Percentiles rank a stretch among this genome's conserved stretches.
phyloP scores from a whole-genome alignment of 2,888 invertebrate genomes.

The Dascillus cervinus region DNA sequence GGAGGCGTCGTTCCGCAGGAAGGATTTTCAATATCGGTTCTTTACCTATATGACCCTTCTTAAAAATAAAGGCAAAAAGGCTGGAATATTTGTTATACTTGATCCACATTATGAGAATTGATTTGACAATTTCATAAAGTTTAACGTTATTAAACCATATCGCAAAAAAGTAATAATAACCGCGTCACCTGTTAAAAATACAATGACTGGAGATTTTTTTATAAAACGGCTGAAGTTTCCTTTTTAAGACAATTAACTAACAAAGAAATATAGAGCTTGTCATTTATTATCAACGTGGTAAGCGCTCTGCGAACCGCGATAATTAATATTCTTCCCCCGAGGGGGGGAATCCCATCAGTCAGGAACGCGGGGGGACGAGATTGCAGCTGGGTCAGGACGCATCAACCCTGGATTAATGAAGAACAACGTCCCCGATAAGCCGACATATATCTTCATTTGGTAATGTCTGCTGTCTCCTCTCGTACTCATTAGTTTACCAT shows the following conservation, averaged over 20 bases:
- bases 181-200: too few relatives aligned
- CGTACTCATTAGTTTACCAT: too few relatives aligned
- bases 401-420: conserved; percentile 22
- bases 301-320: conserved; percentile 22
- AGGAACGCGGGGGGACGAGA: conserved; percentile 7
- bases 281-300: conserved; percentile 25
- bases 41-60: conserved; percentile 17
- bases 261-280: conserved; percentile 26
- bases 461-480: too few relatives aligned
- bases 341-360: conserved; percentile 20
- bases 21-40: conserved; percentile 30
- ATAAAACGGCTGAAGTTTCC: conserved; percentile 1
- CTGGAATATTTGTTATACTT: too few relatives aligned
- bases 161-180: too few relatives aligned
- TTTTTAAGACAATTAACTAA: too few relatives aligned
- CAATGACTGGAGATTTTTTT: too few relatives aligned
- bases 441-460: conserved; percentile 24
- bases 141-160: too few relatives aligned
- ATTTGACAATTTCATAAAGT: too few relatives aligned
- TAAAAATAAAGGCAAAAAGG: conserved; percentile 12
- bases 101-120: too few relatives aligned
- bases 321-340: conserved; percentile 27
- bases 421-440: conserved; percentile 23
- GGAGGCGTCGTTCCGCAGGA: conserved; percentile 30
- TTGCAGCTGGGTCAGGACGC: conserved; percentile 17